Conservation (phyloP, 2,113 vertebrate species). For the Prinia subflava region DNA sequence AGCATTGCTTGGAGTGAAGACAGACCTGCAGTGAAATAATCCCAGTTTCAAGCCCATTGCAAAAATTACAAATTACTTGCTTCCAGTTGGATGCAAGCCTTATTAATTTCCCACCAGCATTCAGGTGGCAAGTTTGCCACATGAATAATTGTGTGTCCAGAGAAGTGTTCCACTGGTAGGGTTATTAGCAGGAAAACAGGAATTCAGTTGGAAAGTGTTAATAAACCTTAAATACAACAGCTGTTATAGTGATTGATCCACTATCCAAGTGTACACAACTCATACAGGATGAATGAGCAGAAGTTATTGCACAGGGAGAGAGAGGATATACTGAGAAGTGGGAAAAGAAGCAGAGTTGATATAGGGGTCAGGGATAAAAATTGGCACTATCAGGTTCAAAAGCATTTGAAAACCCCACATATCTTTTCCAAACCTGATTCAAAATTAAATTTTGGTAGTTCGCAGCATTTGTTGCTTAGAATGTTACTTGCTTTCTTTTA, state of each 20-base stretch:
- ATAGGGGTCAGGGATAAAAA: slow-evolving; percentile 1
- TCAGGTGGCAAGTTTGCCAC: neutral
- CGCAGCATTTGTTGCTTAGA: neutral
- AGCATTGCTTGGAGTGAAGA: neutral
- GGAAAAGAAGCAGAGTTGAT: neutral
- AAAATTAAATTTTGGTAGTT: neutral
- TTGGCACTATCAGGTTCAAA: neutral
- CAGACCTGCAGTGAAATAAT: neutral
- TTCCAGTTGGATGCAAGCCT: neutral
- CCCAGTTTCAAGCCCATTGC: neutral
- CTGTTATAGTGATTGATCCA: slow-evolving; percentile 40
- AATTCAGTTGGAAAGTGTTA: slow-evolving; percentile 24
- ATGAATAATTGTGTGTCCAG: neutral
- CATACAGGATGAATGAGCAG: neutral
- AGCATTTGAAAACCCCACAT: neutral
- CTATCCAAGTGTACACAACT: neutral
- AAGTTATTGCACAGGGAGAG: neutral
- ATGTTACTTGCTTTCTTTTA: neutral
- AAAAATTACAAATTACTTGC: neutral
- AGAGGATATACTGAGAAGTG: neutral
- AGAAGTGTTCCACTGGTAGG: slow-evolving; percentile 3
- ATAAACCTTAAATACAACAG: slow-evolving; percentile 30
- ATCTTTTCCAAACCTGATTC: neutral
- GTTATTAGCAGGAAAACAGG: slow-evolving; percentile 22
- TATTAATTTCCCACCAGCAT: slow-evolving; percentile 14